Evolutionary conservation across 2,888 invertebrate species (phyloP), one percentile per base, ranked within the genome.

Genomic region (Acrobasis consociella): DNA sequence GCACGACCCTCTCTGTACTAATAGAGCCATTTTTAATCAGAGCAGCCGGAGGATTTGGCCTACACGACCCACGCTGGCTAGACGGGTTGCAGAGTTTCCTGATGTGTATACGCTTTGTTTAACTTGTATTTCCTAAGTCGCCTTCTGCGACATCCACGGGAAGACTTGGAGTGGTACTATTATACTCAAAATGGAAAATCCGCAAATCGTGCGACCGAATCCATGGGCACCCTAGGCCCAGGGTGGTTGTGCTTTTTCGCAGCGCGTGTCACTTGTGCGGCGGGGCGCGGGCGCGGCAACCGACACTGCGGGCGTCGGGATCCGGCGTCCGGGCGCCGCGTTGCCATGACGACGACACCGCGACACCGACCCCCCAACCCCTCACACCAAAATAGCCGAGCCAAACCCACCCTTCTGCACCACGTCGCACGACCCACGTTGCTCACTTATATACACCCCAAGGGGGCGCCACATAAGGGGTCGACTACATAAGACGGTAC

Each of bases 271-370:
- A 92, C 91, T 92, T 91, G 87, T 81, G 85, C 86, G 87, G 88
- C 78, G 87, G 87, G 87, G 87, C 72, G 85, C 76, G 85, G 82
- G 91, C 87, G 92, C 87, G 91, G 91, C 90, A 86, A 80, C 89
- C 87, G 91, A 93, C 93, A 93, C 93, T 90, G 91, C 92, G 93
- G 93, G 91, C 90, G 91, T 91, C 86, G 91, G 91, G 94, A 93
- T 93, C 93, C 93, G 93, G 93, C 93, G 94, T 83, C 94, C 93
- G 93, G 93, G 91, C 85, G 92, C 89, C 89, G 89, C 87, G 94
- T 94, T 86, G 86, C 93, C 93, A 93, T 93, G 89, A 86, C 93
- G 84, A 94, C 94, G 88, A 89, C 92, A 89, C 91, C 91, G 87
- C 83, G 87, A 87, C 88, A 87, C 89, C 87, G 82, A 75, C 80